These are phyloP conservation scores for Nesogale talazaci DNA, from an alignment of 2,113 vertebrate species.

Conservation along the genomic window DNA sequence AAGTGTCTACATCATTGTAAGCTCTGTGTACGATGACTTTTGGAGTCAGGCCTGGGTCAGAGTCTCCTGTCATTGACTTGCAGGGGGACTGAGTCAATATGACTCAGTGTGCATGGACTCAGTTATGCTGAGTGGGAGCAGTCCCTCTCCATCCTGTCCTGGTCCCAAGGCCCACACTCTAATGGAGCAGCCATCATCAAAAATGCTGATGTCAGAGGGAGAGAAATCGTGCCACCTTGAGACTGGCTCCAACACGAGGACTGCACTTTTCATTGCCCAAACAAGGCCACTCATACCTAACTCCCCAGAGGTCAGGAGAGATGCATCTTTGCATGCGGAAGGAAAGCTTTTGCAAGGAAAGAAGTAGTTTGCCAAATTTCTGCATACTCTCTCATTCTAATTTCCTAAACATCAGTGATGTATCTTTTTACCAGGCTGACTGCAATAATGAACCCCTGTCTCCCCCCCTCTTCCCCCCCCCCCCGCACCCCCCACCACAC, in stretches of 20 bases:
- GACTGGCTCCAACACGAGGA: background rate
- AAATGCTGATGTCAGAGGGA: background rate
- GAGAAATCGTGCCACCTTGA: background rate
- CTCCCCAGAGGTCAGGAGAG: background rate
- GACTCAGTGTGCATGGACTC: background rate
- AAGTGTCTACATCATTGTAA: background rate
- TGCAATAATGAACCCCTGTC: conserved; percentile 5
- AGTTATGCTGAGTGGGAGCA: background rate
- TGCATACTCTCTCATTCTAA: background rate
- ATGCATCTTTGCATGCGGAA: background rate
- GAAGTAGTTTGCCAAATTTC: conserved; percentile 5
- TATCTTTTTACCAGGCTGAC: background rate
- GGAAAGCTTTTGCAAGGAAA: background rate
- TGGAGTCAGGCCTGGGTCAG: background rate
- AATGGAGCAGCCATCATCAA: background rate
- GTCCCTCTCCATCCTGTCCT: background rate
- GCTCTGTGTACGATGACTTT: background rate
- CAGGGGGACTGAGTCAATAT: background rate
- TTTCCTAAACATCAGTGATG: background rate
- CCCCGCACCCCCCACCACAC: no score
- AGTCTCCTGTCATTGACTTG: background rate
- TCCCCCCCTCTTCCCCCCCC: no score
- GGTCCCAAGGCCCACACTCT: background rate
- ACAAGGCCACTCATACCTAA: background rate
- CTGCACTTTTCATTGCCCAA: background rate